Percentiles rank a stretch among this genome's conserved stretches.
phyloP scores from a whole-genome alignment of 2,113 vertebrate species.

The Strigops habroptila region DNA sequence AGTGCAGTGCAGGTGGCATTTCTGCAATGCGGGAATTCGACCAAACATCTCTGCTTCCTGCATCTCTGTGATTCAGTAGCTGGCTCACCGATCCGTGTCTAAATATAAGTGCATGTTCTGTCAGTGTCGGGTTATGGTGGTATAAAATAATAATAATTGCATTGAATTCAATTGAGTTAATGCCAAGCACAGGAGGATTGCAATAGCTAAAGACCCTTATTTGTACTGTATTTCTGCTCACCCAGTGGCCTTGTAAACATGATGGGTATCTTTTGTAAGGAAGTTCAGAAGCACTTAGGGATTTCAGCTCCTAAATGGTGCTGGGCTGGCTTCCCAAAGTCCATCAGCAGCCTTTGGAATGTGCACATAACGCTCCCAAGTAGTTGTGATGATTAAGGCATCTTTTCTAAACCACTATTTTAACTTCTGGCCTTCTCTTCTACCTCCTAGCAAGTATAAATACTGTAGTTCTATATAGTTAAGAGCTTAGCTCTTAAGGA shows the following conservation, averaged over 20 bases:
- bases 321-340: conserved; percentile 20
- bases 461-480: not conserved
- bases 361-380: not conserved
- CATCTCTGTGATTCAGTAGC: not conserved
- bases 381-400: not conserved
- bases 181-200: not conserved
- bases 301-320: not conserved
- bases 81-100: not conserved
- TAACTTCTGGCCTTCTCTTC: not conserved
- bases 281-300: not conserved
- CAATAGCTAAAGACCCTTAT: not conserved
- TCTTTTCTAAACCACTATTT: not conserved
- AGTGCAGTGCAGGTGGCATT: not conserved
- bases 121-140: not conserved
- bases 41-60: not conserved
- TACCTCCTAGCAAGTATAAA: not conserved
- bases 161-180: not conserved
- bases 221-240: not conserved
- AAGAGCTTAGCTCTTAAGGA: not conserved
- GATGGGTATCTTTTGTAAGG: not conserved
- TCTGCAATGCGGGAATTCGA: not conserved
- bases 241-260: not conserved
- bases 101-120: not conserved
- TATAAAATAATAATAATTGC: conserved; percentile 1
- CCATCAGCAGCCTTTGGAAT: not conserved